Evolutionary conservation across 2,888 invertebrate species (phyloP), one percentile per base, ranked within the genome.

Genomic region (Thereva nobilitata): DNA sequence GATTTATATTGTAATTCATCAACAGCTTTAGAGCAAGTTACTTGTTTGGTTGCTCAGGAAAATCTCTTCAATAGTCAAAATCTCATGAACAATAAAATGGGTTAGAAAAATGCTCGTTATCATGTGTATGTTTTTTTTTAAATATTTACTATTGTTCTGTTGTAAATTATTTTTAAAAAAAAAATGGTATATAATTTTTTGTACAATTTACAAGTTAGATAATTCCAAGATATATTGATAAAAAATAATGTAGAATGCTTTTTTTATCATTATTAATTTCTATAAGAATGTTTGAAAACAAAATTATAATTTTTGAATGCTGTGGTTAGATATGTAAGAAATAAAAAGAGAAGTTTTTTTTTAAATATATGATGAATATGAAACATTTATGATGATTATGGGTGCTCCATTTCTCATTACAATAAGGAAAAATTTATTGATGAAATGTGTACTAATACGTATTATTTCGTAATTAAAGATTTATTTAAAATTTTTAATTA

Each of bases 1-100:
- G 76, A 77, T 69, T 73, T 77, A 73, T 77, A 77, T 68, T 76
- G 75, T 61, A 77, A 76, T 67, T 72, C 77, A 66, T 37, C 68
- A 8, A 50, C 64, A 47, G 57, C 70, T n/a, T 35, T 49, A 4
- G 64, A 64, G n/a, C 53, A 64, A 37, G 44, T 64, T 7, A 23
- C 42, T 4, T 53, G 59, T 59, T 54, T 61, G 38, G 8, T 54
- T 6, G 12, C 52, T 35, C 66, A 59, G 38, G 53, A 66, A 45
- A 53, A 44, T 53, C 47, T 61, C 52, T 59, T 54, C 35, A 59
- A 61, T 61, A 61, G 45, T 66, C 66, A 61, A 40, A 66, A 47
- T 10, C 34, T 66, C 44, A 66, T 66, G 44, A 66, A 44, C 47
- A 66, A 66, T 49, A 56, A 66, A 37, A 56, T 66, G 50, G 56